Base-by-base conservation (phyloP, 2,797 vertebrate genomes). In the Darevskia nairensis region DNA sequence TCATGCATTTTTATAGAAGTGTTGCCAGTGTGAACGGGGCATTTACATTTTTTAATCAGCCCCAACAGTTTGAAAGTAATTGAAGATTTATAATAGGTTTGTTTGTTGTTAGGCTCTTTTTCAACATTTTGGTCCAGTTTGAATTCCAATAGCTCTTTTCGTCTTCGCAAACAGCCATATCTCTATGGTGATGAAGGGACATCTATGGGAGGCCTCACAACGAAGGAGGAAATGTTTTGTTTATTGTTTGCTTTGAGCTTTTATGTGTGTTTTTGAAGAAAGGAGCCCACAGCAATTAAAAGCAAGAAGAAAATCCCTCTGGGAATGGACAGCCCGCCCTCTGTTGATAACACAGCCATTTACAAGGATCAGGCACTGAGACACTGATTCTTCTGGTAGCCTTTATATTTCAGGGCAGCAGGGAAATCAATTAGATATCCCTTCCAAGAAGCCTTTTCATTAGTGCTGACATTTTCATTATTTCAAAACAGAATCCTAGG, bases 1-100 rank as follows among this genome's bases (percentile, higher is more conserved):
- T 96, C 86, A 94, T 95, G 89, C 90, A 94, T 95, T 94, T 96
- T 95, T 94, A 95, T 93, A 94, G 71, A 88, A 55, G 92, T 84
- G 84, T 88, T 92, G 94, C 92, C 84, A 93, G 91, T 94, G 86
- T 1, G 80, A 92, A 89, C 83, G 87, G 87, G 91, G 91, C 93
- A 95, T 95, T 96, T 96, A 94, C 94, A 95, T 95, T 94, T 94
- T 95, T 94, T 94, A 95, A 95, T 95, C 93, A 95, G 92, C 72
- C 91, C 85, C 94, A 94, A 94, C 92, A 94, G 94, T 95, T 94
- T 94, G 94, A 95, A 95, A 94, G 92, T 95, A 95, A 96, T 94
- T 95, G 94, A 91, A 94, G 92, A 93, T 95, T 94, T 95, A 92
- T 95, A 95, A 94, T 93, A 89, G 94, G 92, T 92, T 96, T 92